Percentiles rank a stretch among this genome's conserved stretches.
Conservation (phyloP, 2,888 invertebrate genomes). For the Noctua pronuba region DNA sequence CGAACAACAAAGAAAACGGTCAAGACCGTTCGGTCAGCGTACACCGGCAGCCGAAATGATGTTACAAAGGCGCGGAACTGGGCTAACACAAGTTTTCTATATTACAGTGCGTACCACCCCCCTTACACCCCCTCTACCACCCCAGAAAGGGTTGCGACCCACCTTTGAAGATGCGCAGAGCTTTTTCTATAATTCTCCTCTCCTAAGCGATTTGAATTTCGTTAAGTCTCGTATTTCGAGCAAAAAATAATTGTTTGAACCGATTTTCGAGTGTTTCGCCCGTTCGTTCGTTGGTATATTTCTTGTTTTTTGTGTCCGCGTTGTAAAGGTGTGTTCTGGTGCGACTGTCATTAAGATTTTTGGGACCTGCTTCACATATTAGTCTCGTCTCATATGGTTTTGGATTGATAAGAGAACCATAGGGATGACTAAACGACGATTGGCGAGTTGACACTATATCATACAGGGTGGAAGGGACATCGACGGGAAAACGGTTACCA, state of each 20-base stretch:
- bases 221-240: slow-evolving; percentile 89
- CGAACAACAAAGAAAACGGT: slow-evolving; percentile 68
- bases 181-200: slow-evolving; percentile 89
- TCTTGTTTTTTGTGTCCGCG: slow-evolving; percentile 71
- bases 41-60: slow-evolving; percentile 88
- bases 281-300: slow-evolving; percentile 71
- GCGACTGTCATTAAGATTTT: not conserved
- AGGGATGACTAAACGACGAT: not conserved
- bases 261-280: slow-evolving; percentile 84
- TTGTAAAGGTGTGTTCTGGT: slow-evolving; percentile 71
- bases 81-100: slow-evolving; percentile 91
- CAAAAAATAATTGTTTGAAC: slow-evolving; percentile 89
- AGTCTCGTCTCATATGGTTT: not conserved
- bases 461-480: no score
- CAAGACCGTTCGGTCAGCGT: slow-evolving; percentile 73
- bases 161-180: slow-evolving; percentile 90
- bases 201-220: slow-evolving; percentile 90
- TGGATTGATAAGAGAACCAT: not conserved
- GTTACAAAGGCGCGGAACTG: slow-evolving; percentile 90
- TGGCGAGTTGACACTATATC: not conserved
- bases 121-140: slow-evolving; percentile 62
- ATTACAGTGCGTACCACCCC: slow-evolving; percentile 87
- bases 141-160: slow-evolving; percentile 85
- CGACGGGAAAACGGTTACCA: no score
- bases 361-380: not conserved